Evolutionary conservation across 2,888 invertebrate species (phyloP).

Genomic region (Erebia palarica): DNA sequence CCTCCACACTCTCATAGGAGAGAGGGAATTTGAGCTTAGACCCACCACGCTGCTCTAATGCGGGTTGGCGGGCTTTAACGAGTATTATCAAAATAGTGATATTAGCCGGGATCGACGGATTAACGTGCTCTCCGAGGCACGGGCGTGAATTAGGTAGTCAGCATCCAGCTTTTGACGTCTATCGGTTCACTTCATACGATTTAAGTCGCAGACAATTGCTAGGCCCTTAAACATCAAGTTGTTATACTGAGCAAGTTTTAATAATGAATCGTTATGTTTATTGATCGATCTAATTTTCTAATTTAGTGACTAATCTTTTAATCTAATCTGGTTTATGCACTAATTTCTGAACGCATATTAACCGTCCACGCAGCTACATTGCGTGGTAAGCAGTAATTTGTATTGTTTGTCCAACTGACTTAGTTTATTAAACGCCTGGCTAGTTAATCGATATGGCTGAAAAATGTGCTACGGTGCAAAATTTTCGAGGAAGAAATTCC

Average conservation of each 20-base stretch:
- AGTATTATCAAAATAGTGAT: too few relatives aligned
- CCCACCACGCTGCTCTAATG: too few relatives aligned
- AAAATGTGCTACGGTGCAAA: background rate
- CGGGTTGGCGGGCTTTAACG: too few relatives aligned
- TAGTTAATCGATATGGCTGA: background rate
- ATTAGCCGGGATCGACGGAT: too few relatives aligned
- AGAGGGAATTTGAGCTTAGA: too few relatives aligned
- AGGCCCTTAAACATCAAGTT: too few relatives aligned
- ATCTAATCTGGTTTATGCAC: conserved; percentile 7
- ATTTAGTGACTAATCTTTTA: background rate
- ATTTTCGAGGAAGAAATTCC: background rate
- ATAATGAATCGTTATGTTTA: background rate
- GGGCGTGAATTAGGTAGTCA: too few relatives aligned
- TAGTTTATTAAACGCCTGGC: conserved; percentile 4
- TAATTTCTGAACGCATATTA: conserved; percentile 12
- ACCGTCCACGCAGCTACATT: conserved; percentile 9
- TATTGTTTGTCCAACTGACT: conserved; percentile 12
- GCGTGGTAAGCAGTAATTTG: conserved; percentile 22
- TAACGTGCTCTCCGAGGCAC: too few relatives aligned
- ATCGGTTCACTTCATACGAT: too few relatives aligned
- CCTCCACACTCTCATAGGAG: too few relatives aligned
- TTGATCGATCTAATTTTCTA: background rate
- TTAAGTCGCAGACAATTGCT: too few relatives aligned
- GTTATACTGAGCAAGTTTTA: conserved; percentile 1
- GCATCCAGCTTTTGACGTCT: too few relatives aligned